phyloP scores from a whole-genome alignment of 2,888 invertebrate species.

The Amblyteles armatorius region DNA sequence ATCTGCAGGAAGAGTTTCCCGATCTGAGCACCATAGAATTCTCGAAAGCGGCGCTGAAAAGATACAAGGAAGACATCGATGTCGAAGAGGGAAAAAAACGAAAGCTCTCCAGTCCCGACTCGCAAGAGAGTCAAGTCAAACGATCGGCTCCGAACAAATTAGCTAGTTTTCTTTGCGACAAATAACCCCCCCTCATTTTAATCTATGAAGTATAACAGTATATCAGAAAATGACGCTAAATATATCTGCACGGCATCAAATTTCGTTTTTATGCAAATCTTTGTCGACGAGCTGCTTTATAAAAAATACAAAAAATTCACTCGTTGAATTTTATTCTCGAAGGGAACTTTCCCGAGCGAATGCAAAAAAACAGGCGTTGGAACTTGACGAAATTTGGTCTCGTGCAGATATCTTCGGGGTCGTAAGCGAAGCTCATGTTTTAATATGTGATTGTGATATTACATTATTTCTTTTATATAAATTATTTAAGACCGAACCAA shows the following conservation, averaged over 20 bases:
- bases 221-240: neutral
- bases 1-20: slow-evolving; percentile 87
- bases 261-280: too few species aligned
- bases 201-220: neutral
- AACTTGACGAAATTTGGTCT: too few species aligned
- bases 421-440: neutral
- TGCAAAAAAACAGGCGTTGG: too few species aligned
- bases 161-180: slow-evolving; percentile 74
- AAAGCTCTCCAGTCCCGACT: slow-evolving; percentile 73
- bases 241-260: too few species aligned
- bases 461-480: slow-evolving; percentile 42
- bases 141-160: slow-evolving; percentile 75
- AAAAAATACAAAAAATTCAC: too few species aligned
- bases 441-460: slow-evolving; percentile 55
- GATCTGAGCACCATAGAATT: slow-evolving; percentile 86
- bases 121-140: slow-evolving; percentile 73
- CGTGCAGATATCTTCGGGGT: too few species aligned
- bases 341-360: too few species aligned
- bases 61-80: slow-evolving; percentile 84
- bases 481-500: neutral
- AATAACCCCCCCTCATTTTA: slow-evolving; percentile 63
- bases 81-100: slow-evolving; percentile 76
- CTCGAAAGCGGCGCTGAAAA: slow-evolving; percentile 86
- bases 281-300: too few species aligned
- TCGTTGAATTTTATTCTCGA: too few species aligned